Evolutionary conservation across 2,113 vertebrate species (phyloP).

Genomic region (Melospiza georgiana): DNA sequence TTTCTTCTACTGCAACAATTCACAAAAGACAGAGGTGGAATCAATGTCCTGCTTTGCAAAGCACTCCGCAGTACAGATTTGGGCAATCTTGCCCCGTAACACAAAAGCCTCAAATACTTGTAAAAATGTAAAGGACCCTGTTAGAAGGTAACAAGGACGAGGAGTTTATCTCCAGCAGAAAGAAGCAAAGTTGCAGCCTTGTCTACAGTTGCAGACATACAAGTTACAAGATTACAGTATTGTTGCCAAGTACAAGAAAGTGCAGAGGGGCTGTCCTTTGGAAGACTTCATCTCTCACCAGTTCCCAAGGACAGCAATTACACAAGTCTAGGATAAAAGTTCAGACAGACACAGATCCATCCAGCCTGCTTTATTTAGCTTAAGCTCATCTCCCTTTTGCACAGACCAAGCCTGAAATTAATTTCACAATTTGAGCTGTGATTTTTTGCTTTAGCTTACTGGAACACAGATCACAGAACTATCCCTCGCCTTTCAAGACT

Average conservation of each 20-base stretch:
- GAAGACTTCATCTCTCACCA: neutral
- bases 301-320: neutral
- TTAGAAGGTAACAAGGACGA: neutral
- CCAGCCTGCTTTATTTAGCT: neutral
- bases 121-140: neutral
- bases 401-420: neutral
- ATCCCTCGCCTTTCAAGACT: neutral
- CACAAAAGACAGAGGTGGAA: fast-evolving
- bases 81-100: neutral
- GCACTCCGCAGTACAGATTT: fast-evolving
- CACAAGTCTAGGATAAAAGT: neutral
- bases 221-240: neutral
- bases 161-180: neutral
- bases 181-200: neutral
- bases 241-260: neutral
- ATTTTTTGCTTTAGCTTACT: neutral
- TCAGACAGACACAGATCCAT: neutral
- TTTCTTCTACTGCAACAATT: neutral
- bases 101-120: neutral
- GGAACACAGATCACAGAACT: neutral
- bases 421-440: neutral
- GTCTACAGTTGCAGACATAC: neutral
- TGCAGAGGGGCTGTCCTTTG: fast-evolving
- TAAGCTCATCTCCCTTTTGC: neutral
- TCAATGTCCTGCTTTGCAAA: neutral